Percentiles rank a stretch among this genome's conserved stretches.
Evolutionary conservation across 1,140 invertebrate genomes (phyloP).

Genomic region (Sitodiplosis mosellana): DNA sequence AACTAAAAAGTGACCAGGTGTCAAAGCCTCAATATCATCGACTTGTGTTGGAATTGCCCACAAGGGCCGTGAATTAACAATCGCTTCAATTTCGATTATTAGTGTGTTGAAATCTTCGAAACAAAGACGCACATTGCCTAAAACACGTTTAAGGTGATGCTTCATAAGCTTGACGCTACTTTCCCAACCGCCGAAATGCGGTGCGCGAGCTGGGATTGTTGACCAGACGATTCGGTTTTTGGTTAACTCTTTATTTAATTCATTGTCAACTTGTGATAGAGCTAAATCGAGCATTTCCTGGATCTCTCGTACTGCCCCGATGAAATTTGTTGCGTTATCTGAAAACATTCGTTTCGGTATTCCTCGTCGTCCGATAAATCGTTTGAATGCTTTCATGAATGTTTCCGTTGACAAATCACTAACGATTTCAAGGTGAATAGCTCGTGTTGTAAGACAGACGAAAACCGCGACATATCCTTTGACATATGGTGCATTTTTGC

Average conservation of each 20-base stretch:
- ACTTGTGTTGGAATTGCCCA: conserved; percentile 5
- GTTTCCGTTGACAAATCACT: conserved; percentile 15
- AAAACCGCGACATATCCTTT: conserved; percentile 12
- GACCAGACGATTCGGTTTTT: too few relatives aligned
- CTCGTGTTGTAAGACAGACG: conserved; percentile 16
- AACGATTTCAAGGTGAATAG: conserved; percentile 23
- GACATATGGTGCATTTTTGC: conserved; percentile 1
- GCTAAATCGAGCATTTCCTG: too few relatives aligned
- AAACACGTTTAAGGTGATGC: conserved; percentile 7
- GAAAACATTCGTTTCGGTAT: too few relatives aligned
- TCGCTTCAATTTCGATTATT: conserved; percentile 11
- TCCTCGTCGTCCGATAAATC: too few relatives aligned
- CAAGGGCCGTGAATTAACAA: conserved; percentile 14
- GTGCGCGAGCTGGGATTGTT: conserved; percentile 13
- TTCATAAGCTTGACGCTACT: conserved; percentile 15
- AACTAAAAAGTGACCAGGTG: conserved; percentile 5
- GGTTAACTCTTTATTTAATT: conserved; percentile 9
- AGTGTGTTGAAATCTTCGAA: conserved; percentile 16
- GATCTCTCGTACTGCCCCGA: too few relatives aligned
- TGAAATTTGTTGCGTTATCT: too few relatives aligned
- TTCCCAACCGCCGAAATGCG: conserved; percentile 24
- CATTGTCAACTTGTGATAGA: too few relatives aligned
- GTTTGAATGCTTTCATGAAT: too few relatives aligned
- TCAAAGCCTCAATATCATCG: conserved; percentile 4
- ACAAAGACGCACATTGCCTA: conserved; percentile 7